Base-by-base conservation (phyloP, 2,113 vertebrate genomes). In the Dunckerocampus dactyliophorus region DNA sequence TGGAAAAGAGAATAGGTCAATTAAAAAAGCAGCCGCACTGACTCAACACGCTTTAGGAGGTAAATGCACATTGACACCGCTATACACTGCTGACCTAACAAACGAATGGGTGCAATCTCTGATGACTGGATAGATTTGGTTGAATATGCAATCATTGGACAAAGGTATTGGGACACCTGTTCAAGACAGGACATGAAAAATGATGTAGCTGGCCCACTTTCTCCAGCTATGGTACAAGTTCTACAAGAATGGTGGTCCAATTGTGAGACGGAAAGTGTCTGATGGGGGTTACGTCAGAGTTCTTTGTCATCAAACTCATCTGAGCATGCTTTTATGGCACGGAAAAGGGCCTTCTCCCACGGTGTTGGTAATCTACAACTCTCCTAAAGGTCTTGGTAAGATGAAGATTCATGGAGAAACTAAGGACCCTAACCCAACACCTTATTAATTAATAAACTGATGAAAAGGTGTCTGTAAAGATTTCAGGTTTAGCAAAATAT, bases 1-100 rank as follows among this genome's bases (percentile, higher is more conserved):
- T 67, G 58, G 60, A 15, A 59, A 14, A 47, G 72, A 57, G 15
- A 56, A 56, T 20, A 15, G 31, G 28, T 55, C 11, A 37, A 19
- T 37, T 7, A 19, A 20, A n/a, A 39, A 49, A 43, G 4, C 6
- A 10, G 52, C 10, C 52, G 47, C 34, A 34, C 21, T 6, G 31
- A 60, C 28, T 60, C 42, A 37, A 3, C 24, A 21, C 39, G 37
- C 1, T 13, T 54, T 4, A 11, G n/a, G 13, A 42, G 52, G n/a
- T 42, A 21, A 56, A 12, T 34, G 3, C 17, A n/a, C 16, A n/a
- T 13, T 5, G 9, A 28, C 31, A 19, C 2, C 12, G 13, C 12
- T 6, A 19, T 11, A 55, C 6, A 4, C 17, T 19, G 12, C 39
- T 43, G 39, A 4, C 39, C 11, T 3, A 12, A 43, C 13, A 11